These are phyloP conservation scores for Manis pentadactyla DNA, from an alignment of 2,797 vertebrate species.

Conservation along the genomic window DNA sequence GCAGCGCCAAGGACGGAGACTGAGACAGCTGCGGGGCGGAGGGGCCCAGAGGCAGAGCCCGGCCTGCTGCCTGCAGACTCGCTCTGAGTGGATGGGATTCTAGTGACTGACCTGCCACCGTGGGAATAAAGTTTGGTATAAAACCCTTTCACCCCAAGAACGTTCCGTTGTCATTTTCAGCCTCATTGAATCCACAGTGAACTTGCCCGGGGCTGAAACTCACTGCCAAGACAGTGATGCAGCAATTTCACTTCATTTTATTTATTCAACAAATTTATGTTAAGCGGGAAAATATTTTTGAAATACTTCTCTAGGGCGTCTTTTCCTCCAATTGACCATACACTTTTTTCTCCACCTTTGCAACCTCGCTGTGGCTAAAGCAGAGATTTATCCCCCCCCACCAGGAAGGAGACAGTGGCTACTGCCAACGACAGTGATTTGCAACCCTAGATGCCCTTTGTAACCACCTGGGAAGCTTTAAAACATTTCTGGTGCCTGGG, in stretches of 20 bases:
- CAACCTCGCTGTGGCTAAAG: not conserved
- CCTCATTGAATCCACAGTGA: too few relatives aligned
- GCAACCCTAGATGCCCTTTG: slow-evolving; percentile 43
- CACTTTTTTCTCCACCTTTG: not conserved
- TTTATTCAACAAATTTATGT: not conserved
- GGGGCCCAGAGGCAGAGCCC: too few relatives aligned
- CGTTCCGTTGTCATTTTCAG: too few relatives aligned
- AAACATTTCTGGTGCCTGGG: slow-evolving; percentile 1
- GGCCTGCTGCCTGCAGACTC: too few relatives aligned
- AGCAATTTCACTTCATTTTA: slow-evolving; percentile 3
- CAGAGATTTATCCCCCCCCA: slow-evolving; percentile 15
- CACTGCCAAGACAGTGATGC: not conserved
- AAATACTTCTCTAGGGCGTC: not conserved
- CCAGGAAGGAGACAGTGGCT: not conserved
- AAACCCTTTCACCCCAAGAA: too few relatives aligned
- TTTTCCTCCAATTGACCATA: not conserved
- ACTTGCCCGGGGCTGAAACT: too few relatives aligned
- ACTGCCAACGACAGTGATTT: slow-evolving; percentile 10
- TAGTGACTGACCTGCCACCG: too few relatives aligned
- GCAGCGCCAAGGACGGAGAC: too few relatives aligned
- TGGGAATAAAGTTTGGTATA: too few relatives aligned
- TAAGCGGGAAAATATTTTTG: not conserved
- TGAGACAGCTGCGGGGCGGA: too few relatives aligned
- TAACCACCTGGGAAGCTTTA: not conserved
- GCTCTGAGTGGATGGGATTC: too few relatives aligned